Evolutionary conservation across 2,888 invertebrate species (phyloP).

Genomic region (Agriopis marginaria): DNA sequence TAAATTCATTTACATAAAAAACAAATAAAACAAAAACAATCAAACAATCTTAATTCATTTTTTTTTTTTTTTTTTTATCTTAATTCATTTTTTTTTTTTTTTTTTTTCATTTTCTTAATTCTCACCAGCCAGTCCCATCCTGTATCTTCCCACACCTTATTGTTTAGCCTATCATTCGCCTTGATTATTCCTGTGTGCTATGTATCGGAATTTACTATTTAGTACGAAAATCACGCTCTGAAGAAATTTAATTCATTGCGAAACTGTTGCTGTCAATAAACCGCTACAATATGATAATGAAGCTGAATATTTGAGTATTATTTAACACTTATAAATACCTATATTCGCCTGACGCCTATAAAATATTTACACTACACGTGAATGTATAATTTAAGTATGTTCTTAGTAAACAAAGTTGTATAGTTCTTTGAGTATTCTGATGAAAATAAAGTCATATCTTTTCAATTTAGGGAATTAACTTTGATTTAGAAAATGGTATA

Average conservation of each 20-base stretch:
- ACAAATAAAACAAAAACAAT: too few relatives aligned
- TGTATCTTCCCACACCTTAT: neutral
- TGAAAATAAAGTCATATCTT: too few relatives aligned
- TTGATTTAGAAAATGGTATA: too few relatives aligned
- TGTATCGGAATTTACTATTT: conserved; percentile 1
- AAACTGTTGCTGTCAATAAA: conserved; percentile 25
- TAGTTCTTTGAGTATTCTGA: too few relatives aligned
- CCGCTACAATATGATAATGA: conserved; percentile 30
- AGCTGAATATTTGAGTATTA: conserved; percentile 12
- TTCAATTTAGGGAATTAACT: too few relatives aligned
- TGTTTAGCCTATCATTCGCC: neutral
- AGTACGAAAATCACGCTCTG: conserved; percentile 20
- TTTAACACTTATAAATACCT: conserved; percentile 6
- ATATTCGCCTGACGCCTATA: too few relatives aligned
- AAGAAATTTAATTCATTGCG: conserved; percentile 15
- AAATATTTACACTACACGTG: neutral
- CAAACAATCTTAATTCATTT: too few relatives aligned
- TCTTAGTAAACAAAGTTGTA: too few relatives aligned
- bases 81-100: too few relatives aligned
- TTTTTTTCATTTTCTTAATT: too few relatives aligned
- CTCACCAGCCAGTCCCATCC: neutral
- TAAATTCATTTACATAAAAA: too few relatives aligned
- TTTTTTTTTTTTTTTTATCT: too few relatives aligned
- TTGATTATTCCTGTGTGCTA: neutral
- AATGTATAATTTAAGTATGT: neutral